A percentile compares a stretch with the other conserved stretches of the same genome.
phyloP scores from a whole-genome alignment of 2,113 vertebrate species.

The Chaenocephalus aceratus region DNA sequence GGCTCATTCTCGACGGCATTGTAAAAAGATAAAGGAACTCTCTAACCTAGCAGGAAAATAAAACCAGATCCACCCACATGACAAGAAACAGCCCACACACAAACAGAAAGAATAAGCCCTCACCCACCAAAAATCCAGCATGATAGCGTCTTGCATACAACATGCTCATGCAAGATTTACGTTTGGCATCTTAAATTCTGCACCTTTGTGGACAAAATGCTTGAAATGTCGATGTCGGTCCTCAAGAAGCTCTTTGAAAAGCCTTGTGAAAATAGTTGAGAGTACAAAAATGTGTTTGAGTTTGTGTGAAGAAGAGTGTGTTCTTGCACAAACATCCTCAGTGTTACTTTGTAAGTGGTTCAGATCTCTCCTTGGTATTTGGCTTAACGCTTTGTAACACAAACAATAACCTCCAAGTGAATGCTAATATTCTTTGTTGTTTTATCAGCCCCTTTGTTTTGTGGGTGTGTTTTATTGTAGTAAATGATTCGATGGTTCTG shows the following conservation, averaged over 20 bases:
- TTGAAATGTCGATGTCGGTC: slow-evolving; percentile 66
- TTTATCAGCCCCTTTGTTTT: slow-evolving; percentile 35
- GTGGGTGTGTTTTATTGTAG: slow-evolving; percentile 4
- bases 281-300: neutral
- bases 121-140: slow-evolving; percentile 54
- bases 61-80: slow-evolving; percentile 78
- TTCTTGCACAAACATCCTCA: slow-evolving; percentile 57
- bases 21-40: slow-evolving; percentile 74
- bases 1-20: slow-evolving; percentile 67
- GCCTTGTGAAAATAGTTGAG: slow-evolving; percentile 27
- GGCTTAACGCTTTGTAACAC: slow-evolving; percentile 46
- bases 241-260: slow-evolving; percentile 51
- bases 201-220: slow-evolving; percentile 78
- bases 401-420: slow-evolving; percentile 54
- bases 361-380: slow-evolving; percentile 56
- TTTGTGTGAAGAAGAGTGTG: slow-evolving; percentile 3
- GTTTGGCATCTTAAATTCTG: slow-evolving; percentile 78
- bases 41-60: slow-evolving; percentile 71
- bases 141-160: slow-evolving; percentile 62
- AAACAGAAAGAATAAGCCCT: slow-evolving; percentile 68
- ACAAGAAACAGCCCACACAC: slow-evolving; percentile 77
- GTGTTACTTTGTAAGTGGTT: slow-evolving; percentile 54
- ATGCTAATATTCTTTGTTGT: slow-evolving; percentile 48
- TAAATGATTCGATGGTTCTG: slow-evolving; percentile 23
- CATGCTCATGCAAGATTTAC: slow-evolving; percentile 81